Conservation (phyloP, 2,113 vertebrate genomes). For the Maccullochella peelii region DNA sequence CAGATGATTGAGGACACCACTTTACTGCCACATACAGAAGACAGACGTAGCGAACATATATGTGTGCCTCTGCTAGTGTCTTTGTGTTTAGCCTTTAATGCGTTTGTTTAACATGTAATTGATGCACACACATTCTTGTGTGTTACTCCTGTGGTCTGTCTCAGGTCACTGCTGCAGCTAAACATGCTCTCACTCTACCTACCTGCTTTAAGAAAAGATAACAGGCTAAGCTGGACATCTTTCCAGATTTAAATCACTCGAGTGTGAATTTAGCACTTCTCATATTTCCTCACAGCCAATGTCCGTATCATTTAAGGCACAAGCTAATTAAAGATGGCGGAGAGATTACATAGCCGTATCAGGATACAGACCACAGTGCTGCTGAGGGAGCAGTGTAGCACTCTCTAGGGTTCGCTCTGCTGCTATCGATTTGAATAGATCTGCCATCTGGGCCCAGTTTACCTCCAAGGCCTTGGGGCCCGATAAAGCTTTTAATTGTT, state of each 20-base stretch:
- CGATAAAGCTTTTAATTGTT: conserved; percentile 61
- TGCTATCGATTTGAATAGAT: conserved; percentile 58
- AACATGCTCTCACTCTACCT: background rate
- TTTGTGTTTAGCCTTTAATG: conserved; percentile 5
- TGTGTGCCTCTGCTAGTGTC: background rate
- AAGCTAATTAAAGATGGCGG: conserved; percentile 70
- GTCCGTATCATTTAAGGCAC: conserved; percentile 38
- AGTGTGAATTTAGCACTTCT: conserved; percentile 39
- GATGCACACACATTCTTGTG: background rate
- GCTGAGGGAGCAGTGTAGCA: conserved; percentile 28
- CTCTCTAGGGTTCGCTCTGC: conserved; percentile 37
- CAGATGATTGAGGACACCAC: conserved; percentile 40
- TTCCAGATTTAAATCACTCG: conserved; percentile 16
- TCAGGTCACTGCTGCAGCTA: conserved; percentile 18
- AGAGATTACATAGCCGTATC: conserved; percentile 33
- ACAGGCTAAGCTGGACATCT: conserved; percentile 25
- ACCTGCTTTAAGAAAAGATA: conserved; percentile 9
- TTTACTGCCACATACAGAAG: conserved; percentile 21
- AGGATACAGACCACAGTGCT: conserved; percentile 34
- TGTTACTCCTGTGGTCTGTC: conserved; percentile 9
- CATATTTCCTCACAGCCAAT: conserved; percentile 45
- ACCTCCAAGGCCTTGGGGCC: conserved; percentile 28
- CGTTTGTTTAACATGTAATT: conserved; percentile 34
- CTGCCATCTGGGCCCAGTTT: conserved; percentile 59
- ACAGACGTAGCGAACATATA: background rate